Conservation (phyloP, 2,113 vertebrate genomes). For the Scortum barcoo region DNA sequence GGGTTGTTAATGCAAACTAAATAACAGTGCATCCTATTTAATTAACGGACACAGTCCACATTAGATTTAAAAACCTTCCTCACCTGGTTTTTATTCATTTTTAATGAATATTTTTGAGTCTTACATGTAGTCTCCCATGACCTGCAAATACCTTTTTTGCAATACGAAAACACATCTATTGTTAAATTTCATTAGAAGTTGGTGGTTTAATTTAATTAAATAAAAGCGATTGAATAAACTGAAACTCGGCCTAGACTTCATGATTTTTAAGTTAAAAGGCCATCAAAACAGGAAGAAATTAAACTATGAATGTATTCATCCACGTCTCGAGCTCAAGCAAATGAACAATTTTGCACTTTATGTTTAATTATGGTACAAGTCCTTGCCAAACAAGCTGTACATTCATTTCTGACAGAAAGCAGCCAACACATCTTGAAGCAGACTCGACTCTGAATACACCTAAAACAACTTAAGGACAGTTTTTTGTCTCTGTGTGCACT, state of each 20-base stretch:
- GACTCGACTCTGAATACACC: conserved; percentile 20
- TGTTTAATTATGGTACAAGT: not conserved
- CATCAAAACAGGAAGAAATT: too few species aligned
- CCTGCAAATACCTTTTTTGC: not conserved
- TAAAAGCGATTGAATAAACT: not conserved
- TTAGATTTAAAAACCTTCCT: not conserved
- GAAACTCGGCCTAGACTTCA: not conserved
- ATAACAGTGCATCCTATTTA: too few species aligned
- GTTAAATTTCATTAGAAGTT: not conserved
- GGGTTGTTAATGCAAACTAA: too few species aligned
- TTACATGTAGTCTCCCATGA: not conserved
- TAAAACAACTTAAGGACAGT: conserved; percentile 36
- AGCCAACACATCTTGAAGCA: not conserved
- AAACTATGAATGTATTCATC: not conserved
- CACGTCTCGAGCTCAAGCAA: not conserved
- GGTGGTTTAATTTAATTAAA: not conserved
- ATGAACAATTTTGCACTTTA: not conserved
- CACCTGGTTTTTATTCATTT: too few species aligned
- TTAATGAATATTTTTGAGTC: too few species aligned
- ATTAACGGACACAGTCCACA: too few species aligned
- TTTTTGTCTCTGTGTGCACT: conserved; percentile 22
- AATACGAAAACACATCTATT: not conserved
- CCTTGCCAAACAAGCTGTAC: not conserved
- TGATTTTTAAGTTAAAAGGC: not conserved
- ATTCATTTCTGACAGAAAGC: not conserved